Conservation (phyloP, 2,797 vertebrate genomes). For the Uromys caudimaculatus region DNA sequence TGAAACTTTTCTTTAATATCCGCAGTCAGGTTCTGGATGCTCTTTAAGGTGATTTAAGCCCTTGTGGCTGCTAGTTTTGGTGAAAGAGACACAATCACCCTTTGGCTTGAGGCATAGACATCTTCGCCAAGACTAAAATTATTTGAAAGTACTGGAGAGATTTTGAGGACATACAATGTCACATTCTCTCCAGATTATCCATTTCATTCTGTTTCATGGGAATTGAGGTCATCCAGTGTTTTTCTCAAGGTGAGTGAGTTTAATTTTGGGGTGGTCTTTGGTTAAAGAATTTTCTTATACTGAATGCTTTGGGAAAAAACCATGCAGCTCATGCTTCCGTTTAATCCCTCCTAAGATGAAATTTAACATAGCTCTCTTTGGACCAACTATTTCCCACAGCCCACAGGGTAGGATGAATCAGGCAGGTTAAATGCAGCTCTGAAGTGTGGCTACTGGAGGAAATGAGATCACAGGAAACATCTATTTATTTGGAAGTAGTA, state of each 20-base stretch:
- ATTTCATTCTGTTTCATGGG: conserved; percentile 29
- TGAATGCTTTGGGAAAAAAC: background rate
- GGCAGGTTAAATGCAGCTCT: background rate
- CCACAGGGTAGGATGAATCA: background rate
- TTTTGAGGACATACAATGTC: background rate
- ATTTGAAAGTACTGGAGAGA: background rate
- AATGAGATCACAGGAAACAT: background rate
- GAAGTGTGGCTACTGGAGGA: background rate
- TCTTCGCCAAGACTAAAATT: background rate
- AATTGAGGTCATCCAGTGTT: background rate
- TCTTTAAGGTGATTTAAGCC: background rate
- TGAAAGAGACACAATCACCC: conserved; percentile 4
- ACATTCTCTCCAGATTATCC: background rate
- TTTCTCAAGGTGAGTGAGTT: conserved; percentile 11
- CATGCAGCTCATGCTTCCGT: background rate
- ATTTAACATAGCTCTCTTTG: background rate
- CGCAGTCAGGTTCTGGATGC: background rate
- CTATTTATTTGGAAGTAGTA: conserved; percentile 34
- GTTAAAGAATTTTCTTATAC: conserved; percentile 25
- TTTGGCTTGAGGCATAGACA: background rate
- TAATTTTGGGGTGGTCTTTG: background rate
- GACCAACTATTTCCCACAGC: background rate
- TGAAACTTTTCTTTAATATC: background rate
- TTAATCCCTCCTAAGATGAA: conserved; percentile 6
- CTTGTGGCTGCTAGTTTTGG: background rate